These are phyloP conservation scores for Gadopsis marmoratus DNA, from an alignment of 2,797 vertebrate genomes.

Conservation along the genomic window DNA sequence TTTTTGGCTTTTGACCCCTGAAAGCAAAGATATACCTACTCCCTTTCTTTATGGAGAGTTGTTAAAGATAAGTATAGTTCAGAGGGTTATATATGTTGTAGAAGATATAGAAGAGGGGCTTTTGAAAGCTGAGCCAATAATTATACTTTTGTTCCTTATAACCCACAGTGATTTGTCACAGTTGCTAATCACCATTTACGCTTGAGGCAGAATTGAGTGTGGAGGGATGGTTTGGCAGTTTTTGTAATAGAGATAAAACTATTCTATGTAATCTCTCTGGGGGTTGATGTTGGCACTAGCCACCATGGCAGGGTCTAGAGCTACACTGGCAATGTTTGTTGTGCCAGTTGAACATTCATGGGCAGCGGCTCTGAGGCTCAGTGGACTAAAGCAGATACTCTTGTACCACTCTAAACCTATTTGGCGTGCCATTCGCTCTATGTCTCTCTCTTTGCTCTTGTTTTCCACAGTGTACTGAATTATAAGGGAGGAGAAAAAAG, in stretches of 20 bases:
- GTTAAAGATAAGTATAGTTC: constrained; percentile 42
- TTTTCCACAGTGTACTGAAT: constrained; percentile 49
- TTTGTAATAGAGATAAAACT: constrained; percentile 74
- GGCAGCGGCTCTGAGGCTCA: constrained; percentile 66
- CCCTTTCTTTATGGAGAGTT: constrained; percentile 4
- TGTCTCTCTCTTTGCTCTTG: constrained; percentile 37
- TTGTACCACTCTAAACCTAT: constrained; percentile 74
- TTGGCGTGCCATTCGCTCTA: constrained; percentile 61
- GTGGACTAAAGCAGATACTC: constrained; percentile 74
- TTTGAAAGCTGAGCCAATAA: constrained; percentile 43
- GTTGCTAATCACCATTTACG: constrained; percentile 62
- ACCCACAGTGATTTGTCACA: constrained; percentile 61
- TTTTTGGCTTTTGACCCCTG: constrained; percentile 63
- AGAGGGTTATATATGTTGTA: constrained; percentile 33
- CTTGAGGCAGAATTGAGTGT: constrained; percentile 58
- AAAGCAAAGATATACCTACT: constrained; percentile 47
- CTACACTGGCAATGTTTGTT: constrained; percentile 56
- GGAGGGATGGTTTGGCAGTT: constrained; percentile 65
- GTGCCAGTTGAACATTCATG: constrained; percentile 77
- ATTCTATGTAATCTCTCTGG: constrained; percentile 71
- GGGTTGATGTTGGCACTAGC: constrained; percentile 67
- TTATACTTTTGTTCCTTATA: constrained; percentile 53
- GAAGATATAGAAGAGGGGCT: constrained; percentile 44
- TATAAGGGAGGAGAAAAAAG: constrained; percentile 45
- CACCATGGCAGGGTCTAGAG: constrained; percentile 53